Conservation (phyloP, 2,888 invertebrate species). For the Clitarchus hookeri region DNA sequence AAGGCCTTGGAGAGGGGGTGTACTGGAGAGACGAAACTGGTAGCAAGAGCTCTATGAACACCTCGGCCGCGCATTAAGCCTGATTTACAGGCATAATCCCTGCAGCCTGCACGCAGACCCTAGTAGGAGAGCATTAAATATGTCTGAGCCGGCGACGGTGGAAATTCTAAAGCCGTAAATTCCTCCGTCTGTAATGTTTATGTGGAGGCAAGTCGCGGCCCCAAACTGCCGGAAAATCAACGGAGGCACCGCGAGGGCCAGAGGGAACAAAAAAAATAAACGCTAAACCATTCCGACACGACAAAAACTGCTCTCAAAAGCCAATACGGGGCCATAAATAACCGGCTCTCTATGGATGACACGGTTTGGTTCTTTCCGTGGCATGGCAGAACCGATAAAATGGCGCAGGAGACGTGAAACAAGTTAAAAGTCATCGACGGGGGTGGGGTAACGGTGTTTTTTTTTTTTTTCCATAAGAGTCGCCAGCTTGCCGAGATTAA, state of each 20-base stretch:
- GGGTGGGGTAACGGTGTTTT: neutral
- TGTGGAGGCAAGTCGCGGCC: neutral
- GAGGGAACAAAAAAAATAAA: neutral
- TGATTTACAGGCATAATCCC: slow-evolving; percentile 14
- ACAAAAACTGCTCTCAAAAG: slow-evolving; percentile 3
- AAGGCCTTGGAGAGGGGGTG: no score
- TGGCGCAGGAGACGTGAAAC: neutral
- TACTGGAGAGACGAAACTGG: neutral
- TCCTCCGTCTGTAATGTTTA: neutral
- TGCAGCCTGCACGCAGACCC: neutral
- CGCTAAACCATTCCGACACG: neutral
- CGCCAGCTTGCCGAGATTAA: neutral
- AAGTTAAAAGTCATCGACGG: neutral
- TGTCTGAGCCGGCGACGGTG: neutral
- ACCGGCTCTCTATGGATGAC: neutral
- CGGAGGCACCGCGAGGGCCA: neutral
- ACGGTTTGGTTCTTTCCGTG: neutral
- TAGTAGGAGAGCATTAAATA: slow-evolving; percentile 2
- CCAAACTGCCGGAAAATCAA: slow-evolving; percentile 14
- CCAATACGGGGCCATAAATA: neutral
- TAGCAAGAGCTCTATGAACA: neutral
- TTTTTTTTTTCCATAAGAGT: neutral
- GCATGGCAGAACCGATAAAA: neutral
- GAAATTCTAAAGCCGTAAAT: slow-evolving; percentile 8
- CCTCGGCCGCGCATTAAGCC: neutral